These are phyloP conservation scores for Phylloscopus trochilus DNA, from an alignment of 2,113 vertebrate genomes.

Conservation along the genomic window DNA sequence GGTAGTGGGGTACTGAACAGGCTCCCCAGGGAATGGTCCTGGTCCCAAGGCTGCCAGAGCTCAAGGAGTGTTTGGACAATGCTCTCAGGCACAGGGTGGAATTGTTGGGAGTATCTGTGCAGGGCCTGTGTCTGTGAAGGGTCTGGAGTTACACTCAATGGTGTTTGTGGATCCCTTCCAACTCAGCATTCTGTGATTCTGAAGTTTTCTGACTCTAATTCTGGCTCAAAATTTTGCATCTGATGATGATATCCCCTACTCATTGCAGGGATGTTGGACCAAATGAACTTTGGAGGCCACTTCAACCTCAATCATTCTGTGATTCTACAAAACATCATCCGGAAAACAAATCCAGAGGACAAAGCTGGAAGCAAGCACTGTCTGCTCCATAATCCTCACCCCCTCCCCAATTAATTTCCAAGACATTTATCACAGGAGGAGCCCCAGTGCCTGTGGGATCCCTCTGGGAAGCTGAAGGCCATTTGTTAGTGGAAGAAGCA, in stretches of 20 bases:
- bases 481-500: not conserved
- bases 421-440: not conserved
- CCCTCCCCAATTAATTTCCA: not conserved
- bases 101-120: not conserved
- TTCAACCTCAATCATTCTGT: not conserved
- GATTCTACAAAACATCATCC: not conserved
- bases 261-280: not conserved
- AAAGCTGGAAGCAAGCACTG: not conserved
- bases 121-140: not conserved
- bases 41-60: not conserved
- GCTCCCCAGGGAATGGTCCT: not conserved
- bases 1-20: not conserved
- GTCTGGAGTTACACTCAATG: not conserved
- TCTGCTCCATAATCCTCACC: not conserved
- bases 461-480: not conserved
- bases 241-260: not conserved
- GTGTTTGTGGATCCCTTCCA: not conserved
- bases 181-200: not conserved
- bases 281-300: not conserved
- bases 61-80: rapidly evolving
- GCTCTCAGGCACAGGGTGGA: not conserved
- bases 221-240: rapidly evolving
- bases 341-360: not conserved
- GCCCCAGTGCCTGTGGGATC: not conserved
- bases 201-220: not conserved